Evolutionary conservation across 2,113 vertebrate species (phyloP).

Genomic region (Aix galericulata): DNA sequence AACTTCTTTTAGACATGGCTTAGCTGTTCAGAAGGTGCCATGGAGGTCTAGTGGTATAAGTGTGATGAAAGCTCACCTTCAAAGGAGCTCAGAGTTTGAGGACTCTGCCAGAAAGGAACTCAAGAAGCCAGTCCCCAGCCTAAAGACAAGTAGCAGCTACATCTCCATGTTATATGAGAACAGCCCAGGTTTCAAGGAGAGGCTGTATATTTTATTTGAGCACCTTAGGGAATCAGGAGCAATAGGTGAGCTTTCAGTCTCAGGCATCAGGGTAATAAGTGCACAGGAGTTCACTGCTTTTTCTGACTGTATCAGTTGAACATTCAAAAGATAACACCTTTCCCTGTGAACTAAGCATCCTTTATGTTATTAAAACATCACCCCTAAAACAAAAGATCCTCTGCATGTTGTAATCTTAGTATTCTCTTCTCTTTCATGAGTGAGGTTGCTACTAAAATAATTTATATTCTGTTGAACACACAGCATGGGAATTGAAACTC

Average conservation of each 20-base stretch:
- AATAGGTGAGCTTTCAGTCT: rapidly evolving
- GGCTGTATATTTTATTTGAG: neutral
- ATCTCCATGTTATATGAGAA: neutral
- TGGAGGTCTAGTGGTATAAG: neutral
- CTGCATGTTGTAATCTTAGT: neutral
- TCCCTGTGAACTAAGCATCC: neutral
- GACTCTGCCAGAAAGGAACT: neutral
- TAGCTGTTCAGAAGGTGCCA: neutral
- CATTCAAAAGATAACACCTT: neutral
- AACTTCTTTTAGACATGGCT: neutral
- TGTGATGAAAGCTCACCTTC: neutral
- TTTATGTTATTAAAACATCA: neutral
- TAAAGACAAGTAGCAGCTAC: neutral
- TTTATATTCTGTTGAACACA: neutral
- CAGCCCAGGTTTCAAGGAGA: neutral
- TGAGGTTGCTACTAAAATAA: neutral
- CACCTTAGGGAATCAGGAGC: neutral
- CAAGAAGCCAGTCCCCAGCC: neutral
- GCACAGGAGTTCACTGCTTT: rapidly evolving
- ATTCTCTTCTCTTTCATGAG: rapidly evolving
- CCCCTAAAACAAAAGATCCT: neutral
- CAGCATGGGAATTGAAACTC: neutral
- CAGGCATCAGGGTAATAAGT: neutral
- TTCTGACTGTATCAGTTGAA: neutral
- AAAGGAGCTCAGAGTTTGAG: neutral